Conservation (phyloP, 2,113 vertebrate genomes). For the Chaenogobius annularis region DNA sequence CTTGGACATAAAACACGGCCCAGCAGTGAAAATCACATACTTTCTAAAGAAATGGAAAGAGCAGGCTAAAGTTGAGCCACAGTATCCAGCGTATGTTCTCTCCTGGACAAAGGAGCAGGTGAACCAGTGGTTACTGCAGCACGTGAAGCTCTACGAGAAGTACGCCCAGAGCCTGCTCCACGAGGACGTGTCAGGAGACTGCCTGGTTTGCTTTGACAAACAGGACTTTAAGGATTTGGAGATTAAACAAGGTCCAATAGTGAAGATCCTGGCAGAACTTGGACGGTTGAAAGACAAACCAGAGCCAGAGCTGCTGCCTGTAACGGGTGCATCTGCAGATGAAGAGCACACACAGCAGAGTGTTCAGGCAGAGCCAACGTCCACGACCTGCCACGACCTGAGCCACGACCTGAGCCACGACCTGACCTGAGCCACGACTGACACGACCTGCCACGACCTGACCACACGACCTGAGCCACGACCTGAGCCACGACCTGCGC, state of each 20-base stretch:
- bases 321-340: neutral
- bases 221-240: conserved; percentile 66
- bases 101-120: conserved; percentile 62
- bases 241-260: conserved; percentile 71
- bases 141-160: conserved; percentile 64
- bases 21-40: conserved; percentile 67
- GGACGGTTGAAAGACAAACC: conserved; percentile 17
- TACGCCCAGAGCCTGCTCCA: conserved; percentile 56
- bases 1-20: conserved; percentile 71
- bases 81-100: conserved; percentile 32
- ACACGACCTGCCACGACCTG: neutral
- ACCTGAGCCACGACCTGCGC: neutral
- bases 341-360: neutral
- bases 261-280: conserved; percentile 62
- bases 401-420: neutral
- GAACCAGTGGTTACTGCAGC: conserved; percentile 65
- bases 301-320: conserved; percentile 18
- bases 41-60: conserved; percentile 49
- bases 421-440: too few relatives aligned
- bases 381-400: too few relatives aligned
- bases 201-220: conserved; percentile 68
- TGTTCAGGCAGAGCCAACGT: neutral
- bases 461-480: neutral
- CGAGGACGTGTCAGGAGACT: conserved; percentile 73
- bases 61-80: neutral